Evolutionary conservation across 2,888 invertebrate species (phyloP).

Genomic region (Herminia tarsipennalis): DNA sequence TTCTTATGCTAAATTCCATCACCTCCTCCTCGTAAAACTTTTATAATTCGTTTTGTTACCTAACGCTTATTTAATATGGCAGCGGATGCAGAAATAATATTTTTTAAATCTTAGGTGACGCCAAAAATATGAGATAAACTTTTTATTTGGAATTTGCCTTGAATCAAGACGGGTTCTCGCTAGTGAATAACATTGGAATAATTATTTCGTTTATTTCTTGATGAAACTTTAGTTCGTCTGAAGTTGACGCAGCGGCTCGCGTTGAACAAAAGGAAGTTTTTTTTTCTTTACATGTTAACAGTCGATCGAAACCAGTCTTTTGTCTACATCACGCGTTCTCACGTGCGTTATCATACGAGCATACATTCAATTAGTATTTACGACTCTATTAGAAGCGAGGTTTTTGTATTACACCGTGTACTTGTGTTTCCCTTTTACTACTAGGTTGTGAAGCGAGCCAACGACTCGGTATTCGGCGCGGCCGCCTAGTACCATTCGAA

Average conservation of each 20-base stretch:
- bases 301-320: constrained; percentile 12
- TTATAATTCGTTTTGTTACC: constrained; percentile 47
- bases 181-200: background rate
- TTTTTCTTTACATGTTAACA: background rate
- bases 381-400: constrained; percentile 21
- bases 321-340: constrained; percentile 19
- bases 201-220: background rate
- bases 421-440: constrained; percentile 48
- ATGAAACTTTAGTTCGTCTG: background rate
- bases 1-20: constrained; percentile 21
- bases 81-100: constrained; percentile 5
- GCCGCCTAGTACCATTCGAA: constrained; percentile 61
- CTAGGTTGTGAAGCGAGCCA: constrained; percentile 46
- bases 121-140: background rate
- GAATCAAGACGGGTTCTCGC: background rate
- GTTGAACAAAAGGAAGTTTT: background rate
- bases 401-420: constrained; percentile 37
- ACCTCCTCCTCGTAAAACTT: constrained; percentile 27
- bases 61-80: constrained; percentile 45
- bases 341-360: constrained; percentile 18
- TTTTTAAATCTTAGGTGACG: background rate
- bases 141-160: background rate
- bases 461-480: constrained; percentile 27
- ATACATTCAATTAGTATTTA: constrained; percentile 36
- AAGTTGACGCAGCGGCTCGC: background rate